Evolutionary conservation across 2,888 invertebrate species (phyloP).

Genomic region (Acanthosepion esculentum): DNA sequence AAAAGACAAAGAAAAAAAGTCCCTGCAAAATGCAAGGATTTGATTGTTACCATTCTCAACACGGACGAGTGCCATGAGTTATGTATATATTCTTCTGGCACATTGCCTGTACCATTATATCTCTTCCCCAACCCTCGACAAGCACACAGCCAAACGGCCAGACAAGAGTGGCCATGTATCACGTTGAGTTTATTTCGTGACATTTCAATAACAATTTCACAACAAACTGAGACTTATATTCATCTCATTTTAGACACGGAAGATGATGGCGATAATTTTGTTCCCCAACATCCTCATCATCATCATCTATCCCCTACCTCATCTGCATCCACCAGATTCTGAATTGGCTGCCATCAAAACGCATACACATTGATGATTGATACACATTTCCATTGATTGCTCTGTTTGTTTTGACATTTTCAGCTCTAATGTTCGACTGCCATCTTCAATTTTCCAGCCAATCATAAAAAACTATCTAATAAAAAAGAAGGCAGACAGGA

Average conservation of each 20-base stretch:
- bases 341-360: background rate
- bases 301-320: background rate
- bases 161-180: background rate
- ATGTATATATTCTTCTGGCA: slow-evolving; percentile 33
- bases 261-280: background rate
- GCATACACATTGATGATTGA: background rate
- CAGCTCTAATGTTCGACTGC: slow-evolving; percentile 1
- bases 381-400: background rate
- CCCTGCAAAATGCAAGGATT: background rate
- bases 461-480: background rate
- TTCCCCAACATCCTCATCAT: background rate
- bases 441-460: background rate
- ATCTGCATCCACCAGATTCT: background rate
- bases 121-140: background rate
- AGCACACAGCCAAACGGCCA: background rate
- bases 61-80: background rate
- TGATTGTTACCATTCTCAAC: background rate
- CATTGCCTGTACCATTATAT: background rate
- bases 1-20: background rate
- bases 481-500: background rate
- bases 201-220: slow-evolving; percentile 23
- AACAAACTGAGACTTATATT: slow-evolving; percentile 33
- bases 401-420: slow-evolving; percentile 2
- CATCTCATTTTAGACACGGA: background rate
- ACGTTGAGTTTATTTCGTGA: slow-evolving; percentile 33